Conservation (phyloP, 2,888 invertebrate genomes). For the Flexamia atlantica region DNA sequence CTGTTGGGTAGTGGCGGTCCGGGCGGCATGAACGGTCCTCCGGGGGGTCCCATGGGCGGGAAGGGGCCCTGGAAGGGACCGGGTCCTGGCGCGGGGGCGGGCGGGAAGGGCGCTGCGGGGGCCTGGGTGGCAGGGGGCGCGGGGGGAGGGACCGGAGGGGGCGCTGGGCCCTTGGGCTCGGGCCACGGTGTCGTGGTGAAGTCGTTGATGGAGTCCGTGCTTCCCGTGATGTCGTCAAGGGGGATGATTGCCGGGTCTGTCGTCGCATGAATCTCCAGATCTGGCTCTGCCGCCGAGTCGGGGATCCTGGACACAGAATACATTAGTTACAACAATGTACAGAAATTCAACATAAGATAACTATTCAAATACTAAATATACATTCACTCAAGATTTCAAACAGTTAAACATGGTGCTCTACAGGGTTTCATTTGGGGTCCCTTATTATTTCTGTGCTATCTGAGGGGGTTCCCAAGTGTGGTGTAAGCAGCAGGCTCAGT, state of each 20-base stretch:
- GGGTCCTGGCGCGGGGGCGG: slow-evolving; percentile 68
- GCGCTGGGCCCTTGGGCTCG: slow-evolving; percentile 80
- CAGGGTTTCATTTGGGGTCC: no score
- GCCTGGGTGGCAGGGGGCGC: slow-evolving; percentile 70
- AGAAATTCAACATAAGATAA: no score
- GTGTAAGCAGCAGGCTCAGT: no score
- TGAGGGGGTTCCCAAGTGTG: no score
- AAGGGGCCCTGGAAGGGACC: slow-evolving; percentile 62
- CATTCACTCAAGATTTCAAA: no score
- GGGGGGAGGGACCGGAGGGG: slow-evolving; percentile 69
- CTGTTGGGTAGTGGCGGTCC: slow-evolving; percentile 71
- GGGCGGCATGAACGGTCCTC: slow-evolving; percentile 70
- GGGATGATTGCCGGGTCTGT: slow-evolving; percentile 91
- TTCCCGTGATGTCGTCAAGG: slow-evolving; percentile 91
- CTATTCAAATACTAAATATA: no score
- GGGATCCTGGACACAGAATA: slow-evolving; percentile 80
- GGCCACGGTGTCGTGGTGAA: slow-evolving; percentile 89
- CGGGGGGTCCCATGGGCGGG: slow-evolving; percentile 65
- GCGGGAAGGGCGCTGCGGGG: slow-evolving; percentile 70
- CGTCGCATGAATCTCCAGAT: slow-evolving; percentile 86
- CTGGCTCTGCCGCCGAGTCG: slow-evolving; percentile 92
- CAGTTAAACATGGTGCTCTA: no score
- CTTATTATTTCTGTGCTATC: no score
- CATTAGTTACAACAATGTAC: no score
- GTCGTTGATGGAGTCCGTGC: slow-evolving; percentile 88